These are phyloP conservation scores for Aradophagus sp. DNA, from an alignment of 1,140 invertebrate genomes.

Conservation along the genomic window DNA sequence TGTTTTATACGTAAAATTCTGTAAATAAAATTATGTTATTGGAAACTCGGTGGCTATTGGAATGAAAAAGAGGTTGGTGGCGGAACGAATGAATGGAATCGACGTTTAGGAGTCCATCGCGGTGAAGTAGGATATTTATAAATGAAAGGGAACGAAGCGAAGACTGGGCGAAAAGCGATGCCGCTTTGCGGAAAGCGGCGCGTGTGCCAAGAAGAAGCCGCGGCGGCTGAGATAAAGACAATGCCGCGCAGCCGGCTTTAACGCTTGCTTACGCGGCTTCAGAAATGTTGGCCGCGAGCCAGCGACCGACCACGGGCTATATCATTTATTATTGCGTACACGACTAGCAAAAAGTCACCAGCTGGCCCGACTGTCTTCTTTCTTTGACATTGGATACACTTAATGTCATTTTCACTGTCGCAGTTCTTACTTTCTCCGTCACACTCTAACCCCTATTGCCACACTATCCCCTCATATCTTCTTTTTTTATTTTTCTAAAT, in stretches of 20 bases:
- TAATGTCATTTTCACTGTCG: conserved; percentile 20
- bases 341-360: conserved; percentile 55
- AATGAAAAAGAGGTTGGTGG: not conserved
- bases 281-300: conserved; percentile 66
- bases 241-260: conserved; percentile 31
- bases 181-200: conserved; percentile 48
- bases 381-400: conserved; percentile 39
- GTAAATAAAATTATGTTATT: too few relatives aligned
- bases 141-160: conserved; percentile 17
- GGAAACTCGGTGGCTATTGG: too few relatives aligned
- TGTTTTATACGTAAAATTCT: too few relatives aligned
- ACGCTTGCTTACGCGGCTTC: conserved; percentile 43
- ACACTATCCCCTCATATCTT: too few relatives aligned
- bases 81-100: conserved; percentile 6
- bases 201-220: conserved; percentile 39
- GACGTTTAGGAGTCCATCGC: too few relatives aligned
- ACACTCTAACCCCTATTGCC: too few relatives aligned
- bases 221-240: conserved; percentile 54
- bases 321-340: conserved; percentile 68
- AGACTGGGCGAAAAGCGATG: conserved; percentile 27
- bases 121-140: conserved; percentile 11
- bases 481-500: too few relatives aligned
- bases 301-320: conserved; percentile 65
- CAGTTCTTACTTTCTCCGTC: too few relatives aligned
- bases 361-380: conserved; percentile 51